A percentile compares a stretch with the other conserved stretches of the same genome.
Evolutionary conservation across 2,113 vertebrate species (phyloP).

Genomic region (Solea solea): DNA sequence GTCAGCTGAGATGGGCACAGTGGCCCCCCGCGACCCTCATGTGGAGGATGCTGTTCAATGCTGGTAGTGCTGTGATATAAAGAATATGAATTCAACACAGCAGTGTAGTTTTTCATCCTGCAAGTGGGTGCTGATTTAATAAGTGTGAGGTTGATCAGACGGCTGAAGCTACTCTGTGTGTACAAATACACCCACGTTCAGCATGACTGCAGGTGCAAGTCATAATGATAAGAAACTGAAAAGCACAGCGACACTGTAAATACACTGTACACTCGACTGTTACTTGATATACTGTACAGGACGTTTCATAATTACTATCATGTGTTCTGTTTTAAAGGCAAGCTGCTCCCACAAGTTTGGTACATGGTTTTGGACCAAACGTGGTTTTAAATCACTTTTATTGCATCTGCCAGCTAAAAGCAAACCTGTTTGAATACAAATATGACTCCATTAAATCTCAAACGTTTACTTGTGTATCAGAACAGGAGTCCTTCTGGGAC

Average conservation of each 20-base stretch:
- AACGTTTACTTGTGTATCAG: slow-evolving; percentile 15
- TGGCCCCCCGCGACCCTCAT: too few species aligned
- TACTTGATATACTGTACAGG: not conserved
- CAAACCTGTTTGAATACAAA: slow-evolving; percentile 9
- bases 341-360: not conserved
- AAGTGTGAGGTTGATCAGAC: slow-evolving; percentile 52
- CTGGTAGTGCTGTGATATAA: too few species aligned
- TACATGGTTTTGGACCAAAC: not conserved
- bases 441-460: slow-evolving; percentile 28
- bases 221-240: slow-evolving; percentile 19
- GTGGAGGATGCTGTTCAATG: too few species aligned
- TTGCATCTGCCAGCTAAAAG: slow-evolving; percentile 7
- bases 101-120: slow-evolving; percentile 2
- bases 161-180: slow-evolving; percentile 46
- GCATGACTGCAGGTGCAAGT: slow-evolving; percentile 25
- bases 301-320: not conserved
- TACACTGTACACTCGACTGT: not conserved
- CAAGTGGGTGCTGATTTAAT: slow-evolving; percentile 56
- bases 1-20: too few species aligned
- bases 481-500: slow-evolving; percentile 37
- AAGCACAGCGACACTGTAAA: slow-evolving; percentile 15
- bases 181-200: slow-evolving; percentile 46
- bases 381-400: slow-evolving; percentile 8
- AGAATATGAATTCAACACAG: slow-evolving; percentile 8
- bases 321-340: not conserved